Conservation (phyloP, 2,888 invertebrate species). For the Synanthedon myopaeformis region DNA sequence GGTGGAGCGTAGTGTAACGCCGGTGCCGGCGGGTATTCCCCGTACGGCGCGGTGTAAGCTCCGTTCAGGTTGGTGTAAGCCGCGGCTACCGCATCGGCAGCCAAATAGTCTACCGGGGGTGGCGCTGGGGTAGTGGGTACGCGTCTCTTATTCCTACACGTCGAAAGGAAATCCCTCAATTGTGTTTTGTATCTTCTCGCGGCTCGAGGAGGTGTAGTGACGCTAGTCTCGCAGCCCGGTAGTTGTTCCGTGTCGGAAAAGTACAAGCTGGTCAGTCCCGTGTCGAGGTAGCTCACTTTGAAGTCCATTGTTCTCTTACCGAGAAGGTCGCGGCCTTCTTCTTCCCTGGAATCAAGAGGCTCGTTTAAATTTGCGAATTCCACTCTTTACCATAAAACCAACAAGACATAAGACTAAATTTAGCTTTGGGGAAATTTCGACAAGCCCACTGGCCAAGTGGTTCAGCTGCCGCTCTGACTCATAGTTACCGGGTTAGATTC, state of each 20-base stretch:
- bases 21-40: slow-evolving; percentile 77
- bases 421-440: too few species aligned
- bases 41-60: slow-evolving; percentile 84
- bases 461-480: too few species aligned
- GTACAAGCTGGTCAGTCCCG: slow-evolving; percentile 90
- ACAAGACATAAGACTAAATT: too few species aligned
- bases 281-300: slow-evolving; percentile 97
- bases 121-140: slow-evolving; percentile 68
- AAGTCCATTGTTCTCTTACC: slow-evolving; percentile 99
- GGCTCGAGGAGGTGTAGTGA: slow-evolving; percentile 80
- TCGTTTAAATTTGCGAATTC: neutral
- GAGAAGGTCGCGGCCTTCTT: slow-evolving; percentile 96
- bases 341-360: slow-evolving; percentile 81
- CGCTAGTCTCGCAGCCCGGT: slow-evolving; percentile 71
- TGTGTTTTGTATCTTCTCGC: slow-evolving; percentile 94
- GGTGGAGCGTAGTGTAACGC: slow-evolving; percentile 77
- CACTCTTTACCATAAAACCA: too few species aligned
- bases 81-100: slow-evolving; percentile 78
- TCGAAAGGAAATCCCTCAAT: slow-evolving; percentile 90
- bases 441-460: too few species aligned
- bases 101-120: slow-evolving; percentile 77
- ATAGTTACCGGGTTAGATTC: too few species aligned
- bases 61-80: slow-evolving; percentile 85
- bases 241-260: slow-evolving; percentile 89
- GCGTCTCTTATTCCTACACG: slow-evolving; percentile 87